Evolutionary conservation across 2,888 invertebrate genomes (phyloP).

Genomic region (Lissocephala sabroskyi): DNA sequence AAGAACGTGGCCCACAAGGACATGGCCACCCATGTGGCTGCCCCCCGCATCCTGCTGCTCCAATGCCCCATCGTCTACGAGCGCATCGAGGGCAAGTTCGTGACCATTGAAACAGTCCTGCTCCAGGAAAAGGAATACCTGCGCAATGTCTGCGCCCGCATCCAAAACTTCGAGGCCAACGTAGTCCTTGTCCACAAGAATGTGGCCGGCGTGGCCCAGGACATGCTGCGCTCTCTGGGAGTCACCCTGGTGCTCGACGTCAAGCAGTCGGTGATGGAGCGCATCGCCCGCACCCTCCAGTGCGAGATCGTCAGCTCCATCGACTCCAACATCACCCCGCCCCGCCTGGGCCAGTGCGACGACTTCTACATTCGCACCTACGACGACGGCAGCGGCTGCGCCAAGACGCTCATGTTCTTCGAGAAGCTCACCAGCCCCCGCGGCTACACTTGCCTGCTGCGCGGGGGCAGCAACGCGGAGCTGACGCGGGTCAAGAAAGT

Average conservation of each 20-base stretch:
- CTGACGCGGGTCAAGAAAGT: constrained; percentile 87
- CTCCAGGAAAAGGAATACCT: constrained; percentile 93
- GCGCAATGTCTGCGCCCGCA: constrained; percentile 87
- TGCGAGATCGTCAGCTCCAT: constrained; percentile 90
- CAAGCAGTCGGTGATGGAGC: constrained; percentile 84
- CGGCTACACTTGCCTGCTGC: constrained; percentile 89
- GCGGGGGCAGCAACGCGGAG: constrained; percentile 86
- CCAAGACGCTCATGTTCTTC: constrained; percentile 93
- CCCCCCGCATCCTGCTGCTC: constrained; percentile 88
- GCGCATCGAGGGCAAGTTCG: constrained; percentile 91
- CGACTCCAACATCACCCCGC: constrained; percentile 87
- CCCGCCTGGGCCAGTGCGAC: constrained; percentile 87
- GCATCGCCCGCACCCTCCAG: constrained; percentile 83
- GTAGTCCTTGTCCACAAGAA: constrained; percentile 92
- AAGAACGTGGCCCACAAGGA: constrained; percentile 95
- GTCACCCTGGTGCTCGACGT: constrained; percentile 93
- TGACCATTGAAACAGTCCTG: constrained; percentile 94
- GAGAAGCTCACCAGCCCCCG: constrained; percentile 90
- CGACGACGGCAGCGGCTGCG: constrained; percentile 75
- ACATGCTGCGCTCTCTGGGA: constrained; percentile 83
- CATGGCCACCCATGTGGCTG: constrained; percentile 85
- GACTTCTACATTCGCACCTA: constrained; percentile 83
- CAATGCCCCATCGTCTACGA: constrained; percentile 96
- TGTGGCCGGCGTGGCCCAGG: constrained; percentile 89
- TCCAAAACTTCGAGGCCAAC: constrained; percentile 86